These are phyloP conservation scores for Synanthedon myopaeformis DNA, from an alignment of 2,888 invertebrate genomes.

Conservation along the genomic window DNA sequence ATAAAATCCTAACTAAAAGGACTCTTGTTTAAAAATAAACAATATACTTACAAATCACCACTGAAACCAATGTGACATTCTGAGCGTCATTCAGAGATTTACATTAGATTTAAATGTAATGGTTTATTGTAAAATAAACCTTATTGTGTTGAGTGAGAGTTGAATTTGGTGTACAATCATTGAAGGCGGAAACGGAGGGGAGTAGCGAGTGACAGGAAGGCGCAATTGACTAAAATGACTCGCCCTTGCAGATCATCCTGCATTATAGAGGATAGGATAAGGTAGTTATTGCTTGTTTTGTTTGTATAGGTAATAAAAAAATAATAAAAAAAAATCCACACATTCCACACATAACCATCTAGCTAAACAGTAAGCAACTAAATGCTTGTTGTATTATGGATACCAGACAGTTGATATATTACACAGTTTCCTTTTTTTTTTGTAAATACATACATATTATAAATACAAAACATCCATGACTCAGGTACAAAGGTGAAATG, in stretches of 20 bases:
- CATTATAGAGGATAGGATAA: slow-evolving; percentile 3
- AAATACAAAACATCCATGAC: too few species aligned
- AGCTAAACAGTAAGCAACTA: too few species aligned
- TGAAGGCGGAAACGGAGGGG: slow-evolving; percentile 31
- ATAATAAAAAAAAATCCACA: too few species aligned
- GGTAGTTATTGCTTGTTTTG: neutral
- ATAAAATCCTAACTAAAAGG: too few species aligned
- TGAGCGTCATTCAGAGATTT: neutral
- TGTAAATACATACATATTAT: too few species aligned
- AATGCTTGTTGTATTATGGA: too few species aligned
- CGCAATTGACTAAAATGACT: slow-evolving; percentile 40
- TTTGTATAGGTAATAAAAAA: too few species aligned
- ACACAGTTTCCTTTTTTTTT: too few species aligned
- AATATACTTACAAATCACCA: neutral
- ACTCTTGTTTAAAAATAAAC: neutral
- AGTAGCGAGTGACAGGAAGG: slow-evolving; percentile 39
- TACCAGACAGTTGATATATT: too few species aligned
- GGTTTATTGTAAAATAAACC: neutral
- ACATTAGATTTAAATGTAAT: neutral
- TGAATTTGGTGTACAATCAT: neutral
- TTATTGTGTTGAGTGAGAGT: neutral
- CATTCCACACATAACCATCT: too few species aligned
- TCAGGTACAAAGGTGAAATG: too few species aligned
- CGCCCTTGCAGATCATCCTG: slow-evolving; percentile 57
- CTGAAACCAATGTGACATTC: neutral